Evolutionary conservation across 2,113 vertebrate species (phyloP), one percentile per base, ranked within the genome.

Genomic region (Burhinus bistriatus): DNA sequence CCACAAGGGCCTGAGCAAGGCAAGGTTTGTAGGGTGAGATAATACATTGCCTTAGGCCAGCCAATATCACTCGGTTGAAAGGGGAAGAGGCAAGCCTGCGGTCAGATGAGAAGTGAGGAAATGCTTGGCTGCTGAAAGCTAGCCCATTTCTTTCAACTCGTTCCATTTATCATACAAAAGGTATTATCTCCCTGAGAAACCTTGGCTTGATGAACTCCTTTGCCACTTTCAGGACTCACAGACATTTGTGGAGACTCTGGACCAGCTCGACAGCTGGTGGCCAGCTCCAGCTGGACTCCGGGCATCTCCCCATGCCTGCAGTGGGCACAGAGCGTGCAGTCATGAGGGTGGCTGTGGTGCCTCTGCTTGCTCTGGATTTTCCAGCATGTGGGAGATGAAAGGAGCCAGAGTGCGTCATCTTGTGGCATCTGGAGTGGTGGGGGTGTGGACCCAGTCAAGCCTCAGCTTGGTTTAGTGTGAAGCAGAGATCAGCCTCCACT

Each of bases 91-190:
- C 47, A 77, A 90, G 72, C 30, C 49, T 95, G 40, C 1, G 4
- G 91, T 83, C 77, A 90, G 76, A 93, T 85, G 57, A 95, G 40
- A 93, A 86, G 62, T 36, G 64, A 92, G 34, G 62, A 93, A 92
- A 95, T 80, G 49, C 44, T 54, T 40, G 5, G 70, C 68, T 86
- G 40, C 44, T 65, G 77, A 92, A 86, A 89, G 76, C 54, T 62
- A 83, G 68, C 34, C 80, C 19, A 9, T 54, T 90, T 83, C 54
- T 90, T 93, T 95, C 55, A 36, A 58, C 34, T 92, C 40, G 66
- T 93, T 80, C 54, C 16, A 81, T 83, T 70, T 73, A 73, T 84
- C 76, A 73, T 32, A 45, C 55, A 54, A 65, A 90, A 81, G 68
- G 45, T 49, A 92, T 59, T 61, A 69, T 42, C 36, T 57, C 68